Base-by-base conservation (phyloP, 2,888 invertebrate species). In the Parthenolecanium corni region DNA sequence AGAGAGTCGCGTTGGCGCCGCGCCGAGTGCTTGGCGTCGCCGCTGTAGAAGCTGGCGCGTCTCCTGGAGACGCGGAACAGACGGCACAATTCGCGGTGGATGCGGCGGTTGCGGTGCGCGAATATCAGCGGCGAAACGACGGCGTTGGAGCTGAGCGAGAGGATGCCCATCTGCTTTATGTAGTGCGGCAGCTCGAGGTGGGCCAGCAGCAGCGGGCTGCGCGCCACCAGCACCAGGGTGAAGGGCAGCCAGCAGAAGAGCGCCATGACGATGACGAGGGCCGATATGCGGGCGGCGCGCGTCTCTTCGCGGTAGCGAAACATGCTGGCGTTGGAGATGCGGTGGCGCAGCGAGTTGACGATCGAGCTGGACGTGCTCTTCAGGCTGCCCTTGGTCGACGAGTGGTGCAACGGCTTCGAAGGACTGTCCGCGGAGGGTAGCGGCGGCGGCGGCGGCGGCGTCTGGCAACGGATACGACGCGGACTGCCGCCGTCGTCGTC, bases 221-320 rank as follows among this genome's bases (percentile, higher is more conserved):
- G 65, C 18, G 52, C 21, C 14, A 66, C 49, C 38, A 67, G 58
- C 51, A 74, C 68, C 18, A 73, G 68, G 18, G 74, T 74, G 69
- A 78, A 79, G 0, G 80, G 79, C 16, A 78, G 72, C 80, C 80
- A 80, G 69, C 80, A 80, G 38, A 78, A 72, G 12, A 78, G 72
- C 58, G 79, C 82, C 74, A 87, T 84, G 40, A 85, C 79, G 71
- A 86, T 81, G 66, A 88, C 87, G 66, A 87, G 73, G 52, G 84
- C 83, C 71, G 89, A 89, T 57, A 92, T 89, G 67, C 89, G 83
- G 9, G 90, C 92, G 1, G 92, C 89, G 67, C 90, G 81, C 68
- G 89, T 87, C 75, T 92, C 92, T 72, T 92, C 92, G 61, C 89
- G 79, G 72, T 90, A 89, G 70, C 85, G 80, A 74, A 89, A 89